Percentiles rank a stretch among this genome's conserved stretches.
These are phyloP conservation scores for Platyrinchus mystaceus DNA, from an alignment of 2,797 vertebrate genomes.

Conservation along the genomic window DNA sequence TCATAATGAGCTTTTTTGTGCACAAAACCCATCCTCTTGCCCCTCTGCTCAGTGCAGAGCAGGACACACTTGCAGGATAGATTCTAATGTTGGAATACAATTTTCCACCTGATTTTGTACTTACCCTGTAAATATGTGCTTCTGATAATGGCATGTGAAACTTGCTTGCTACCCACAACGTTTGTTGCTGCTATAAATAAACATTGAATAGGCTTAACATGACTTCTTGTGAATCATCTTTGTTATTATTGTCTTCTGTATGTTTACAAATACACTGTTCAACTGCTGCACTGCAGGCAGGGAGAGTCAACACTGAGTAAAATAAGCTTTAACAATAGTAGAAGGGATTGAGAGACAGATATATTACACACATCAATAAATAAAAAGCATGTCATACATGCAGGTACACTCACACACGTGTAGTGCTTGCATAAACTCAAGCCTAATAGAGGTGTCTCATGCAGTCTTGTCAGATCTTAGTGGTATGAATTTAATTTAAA, in stretches of 20 bases:
- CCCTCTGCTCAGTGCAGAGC: background rate
- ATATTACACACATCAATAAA: background rate
- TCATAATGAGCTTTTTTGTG: background rate
- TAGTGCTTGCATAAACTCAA: background rate
- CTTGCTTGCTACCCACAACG: background rate
- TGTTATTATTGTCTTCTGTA: background rate
- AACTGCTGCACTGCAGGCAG: background rate
- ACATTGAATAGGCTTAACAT: background rate
- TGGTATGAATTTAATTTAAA: background rate
- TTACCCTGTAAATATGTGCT: background rate
- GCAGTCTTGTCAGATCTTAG: background rate
- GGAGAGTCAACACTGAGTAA: accelerated
- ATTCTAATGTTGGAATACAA: background rate
- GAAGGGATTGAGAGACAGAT: background rate
- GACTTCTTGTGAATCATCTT: background rate
- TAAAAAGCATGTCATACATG: background rate
- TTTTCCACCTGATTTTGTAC: background rate
- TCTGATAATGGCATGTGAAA: background rate
- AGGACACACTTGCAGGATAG: background rate
- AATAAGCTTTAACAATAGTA: background rate
- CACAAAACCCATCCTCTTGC: background rate
- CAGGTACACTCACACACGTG: accelerated
- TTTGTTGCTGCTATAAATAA: background rate
- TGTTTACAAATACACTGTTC: background rate
- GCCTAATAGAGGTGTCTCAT: background rate